Conservation (phyloP, 2,888 invertebrate species). For the Trichogramma evanescens region DNA sequence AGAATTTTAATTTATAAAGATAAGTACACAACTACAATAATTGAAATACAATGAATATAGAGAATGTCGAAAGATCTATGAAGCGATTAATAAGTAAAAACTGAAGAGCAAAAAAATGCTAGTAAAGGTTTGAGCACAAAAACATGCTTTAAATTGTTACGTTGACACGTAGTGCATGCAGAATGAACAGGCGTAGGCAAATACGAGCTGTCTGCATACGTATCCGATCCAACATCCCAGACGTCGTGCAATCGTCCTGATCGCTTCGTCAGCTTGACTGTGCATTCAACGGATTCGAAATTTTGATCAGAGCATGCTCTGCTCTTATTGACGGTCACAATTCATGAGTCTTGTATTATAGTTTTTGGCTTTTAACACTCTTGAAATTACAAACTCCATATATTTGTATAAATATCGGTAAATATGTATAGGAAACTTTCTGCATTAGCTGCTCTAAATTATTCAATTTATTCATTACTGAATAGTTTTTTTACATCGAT, state of each 20-base stretch:
- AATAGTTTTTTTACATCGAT: constrained; percentile 24
- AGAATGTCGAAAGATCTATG: no score
- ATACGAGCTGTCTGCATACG: constrained; percentile 34
- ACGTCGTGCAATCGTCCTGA: constrained; percentile 5
- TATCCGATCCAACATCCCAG: constrained; percentile 26
- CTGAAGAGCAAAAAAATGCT: not conserved
- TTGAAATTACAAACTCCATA: no score
- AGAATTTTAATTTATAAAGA: not conserved
- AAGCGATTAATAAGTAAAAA: no score
- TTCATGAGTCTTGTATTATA: no score
- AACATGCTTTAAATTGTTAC: constrained; percentile 43
- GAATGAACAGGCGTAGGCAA: no score
- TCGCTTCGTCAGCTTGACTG: not conserved
- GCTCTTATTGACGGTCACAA: no score
- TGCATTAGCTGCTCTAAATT: no score
- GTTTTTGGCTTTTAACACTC: no score
- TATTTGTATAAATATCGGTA: no score
- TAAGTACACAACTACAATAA: not conserved
- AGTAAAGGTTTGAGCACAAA: not conserved
- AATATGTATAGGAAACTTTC: no score
- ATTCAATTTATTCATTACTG: no score
- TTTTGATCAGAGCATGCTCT: not conserved
- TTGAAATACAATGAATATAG: not conserved
- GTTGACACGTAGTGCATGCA: constrained; percentile 33
- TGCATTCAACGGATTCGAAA: constrained; percentile 6